phyloP scores from a whole-genome alignment of 2,888 invertebrate genomes.

The Dynastes grantii region DNA sequence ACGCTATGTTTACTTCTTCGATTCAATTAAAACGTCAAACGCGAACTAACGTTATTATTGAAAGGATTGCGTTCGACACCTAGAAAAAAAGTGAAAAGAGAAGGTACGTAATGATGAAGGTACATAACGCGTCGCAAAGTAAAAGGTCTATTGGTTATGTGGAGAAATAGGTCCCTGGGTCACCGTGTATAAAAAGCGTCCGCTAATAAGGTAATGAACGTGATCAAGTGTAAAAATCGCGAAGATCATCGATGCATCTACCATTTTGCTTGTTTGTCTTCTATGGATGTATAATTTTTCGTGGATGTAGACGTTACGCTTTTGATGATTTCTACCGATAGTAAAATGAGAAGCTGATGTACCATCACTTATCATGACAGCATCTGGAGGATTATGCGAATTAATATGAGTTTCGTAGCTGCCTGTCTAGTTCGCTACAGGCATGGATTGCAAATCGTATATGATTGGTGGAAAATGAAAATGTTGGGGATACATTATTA shows the following conservation, averaged over 20 bases:
- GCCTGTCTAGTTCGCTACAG: too few species aligned
- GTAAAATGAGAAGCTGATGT: too few species aligned
- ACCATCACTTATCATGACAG: too few species aligned
- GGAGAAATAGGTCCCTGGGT: conserved; percentile 61
- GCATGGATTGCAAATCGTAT: too few species aligned
- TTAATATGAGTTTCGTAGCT: too few species aligned
- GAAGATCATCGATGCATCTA: conserved; percentile 3
- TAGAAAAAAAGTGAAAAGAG: conserved; percentile 42
- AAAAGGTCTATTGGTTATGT: conserved; percentile 57
- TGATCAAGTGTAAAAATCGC: conserved; percentile 2
- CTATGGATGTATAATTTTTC: neutral
- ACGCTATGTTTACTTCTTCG: neutral
- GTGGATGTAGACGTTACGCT: neutral
- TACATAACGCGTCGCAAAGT: conserved; percentile 49
- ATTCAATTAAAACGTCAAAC: neutral
- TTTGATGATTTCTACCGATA: conserved; percentile 1
- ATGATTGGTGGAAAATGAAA: too few species aligned
- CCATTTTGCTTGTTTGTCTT: neutral
- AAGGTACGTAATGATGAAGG: conserved; percentile 49
- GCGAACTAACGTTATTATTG: neutral
- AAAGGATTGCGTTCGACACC: conserved; percentile 1
- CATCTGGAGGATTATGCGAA: too few species aligned
- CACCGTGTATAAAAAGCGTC: conserved; percentile 53
- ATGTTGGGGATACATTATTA: too few species aligned
- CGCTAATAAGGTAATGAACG: conserved; percentile 39